Evolutionary conservation across 2,888 invertebrate species (phyloP), one percentile per base, ranked within the genome.

Genomic region (Pyrgus malvae): DNA sequence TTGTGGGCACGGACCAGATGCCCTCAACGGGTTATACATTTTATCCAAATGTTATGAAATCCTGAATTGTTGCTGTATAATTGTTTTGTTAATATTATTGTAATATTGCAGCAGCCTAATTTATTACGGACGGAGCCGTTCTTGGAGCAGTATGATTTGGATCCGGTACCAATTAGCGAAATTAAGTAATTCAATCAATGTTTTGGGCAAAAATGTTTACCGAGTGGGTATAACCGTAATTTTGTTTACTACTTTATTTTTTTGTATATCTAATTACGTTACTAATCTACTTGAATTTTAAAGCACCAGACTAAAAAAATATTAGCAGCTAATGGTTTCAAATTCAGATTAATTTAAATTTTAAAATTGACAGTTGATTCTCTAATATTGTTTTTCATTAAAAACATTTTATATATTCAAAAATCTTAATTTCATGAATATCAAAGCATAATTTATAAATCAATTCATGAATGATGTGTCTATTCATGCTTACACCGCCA

Each of bases 1-100:
- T 69, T 73, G 77, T 74, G 78, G 76, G 72, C 74, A 76, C 73
- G 70, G 73, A 84, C 77, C 88, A 89, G 88, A 89, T 88, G 88
- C 82, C 85, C 72, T 60, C 63, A 81, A 79, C 71, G 75, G 72
- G 72, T 76, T 78, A 70, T 74, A 68, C 67, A 66, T 65, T 64
- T 80, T 76, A 79, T 77, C 75, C 78, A 76, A 78, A 72, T 62
- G 67, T 70, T 73, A 72, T 67, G 66, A 63, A 68, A n/a, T 68
- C 72, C 69, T 65, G 75, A 83, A 82, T 84, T 75, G 80, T 79
- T 76, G 72, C 74, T 69, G 74, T 70, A 65, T 82, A 82, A 87
- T 83, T 84, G 78, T 78, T 81, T 78, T 69, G 82, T 80, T 84
- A 81, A 83, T 78, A 64, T 57, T 71, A 65, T 65, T 67, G 65